These are phyloP conservation scores for Hypercompe scribonia DNA, from an alignment of 2,888 invertebrate species.

Conservation along the genomic window DNA sequence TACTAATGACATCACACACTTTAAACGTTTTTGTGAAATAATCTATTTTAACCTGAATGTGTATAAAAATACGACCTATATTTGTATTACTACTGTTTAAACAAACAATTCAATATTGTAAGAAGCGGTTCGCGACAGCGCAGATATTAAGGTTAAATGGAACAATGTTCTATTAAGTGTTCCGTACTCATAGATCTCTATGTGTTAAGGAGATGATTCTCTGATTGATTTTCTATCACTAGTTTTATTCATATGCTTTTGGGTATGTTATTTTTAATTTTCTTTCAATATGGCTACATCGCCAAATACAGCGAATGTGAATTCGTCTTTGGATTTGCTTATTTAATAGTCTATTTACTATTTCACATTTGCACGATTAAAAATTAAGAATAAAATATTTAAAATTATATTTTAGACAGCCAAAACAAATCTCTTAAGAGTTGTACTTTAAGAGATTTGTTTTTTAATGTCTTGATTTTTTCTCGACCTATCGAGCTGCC, in stretches of 20 bases:
- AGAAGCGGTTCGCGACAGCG: conserved; percentile 34
- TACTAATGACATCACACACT: conserved; percentile 38
- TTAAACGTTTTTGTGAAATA: conserved; percentile 10
- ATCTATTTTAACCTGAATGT: neutral
- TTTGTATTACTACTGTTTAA: conserved; percentile 2
- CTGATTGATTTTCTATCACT: neutral
- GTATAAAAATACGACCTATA: neutral
- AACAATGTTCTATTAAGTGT: conserved; percentile 53
- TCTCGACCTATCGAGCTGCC: too few relatives aligned
- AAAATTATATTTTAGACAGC: too few relatives aligned
- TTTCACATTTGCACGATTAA: too few relatives aligned
- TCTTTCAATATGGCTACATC: too few relatives aligned
- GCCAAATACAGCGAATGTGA: too few relatives aligned
- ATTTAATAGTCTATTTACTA: too few relatives aligned
- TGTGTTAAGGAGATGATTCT: conserved; percentile 56
- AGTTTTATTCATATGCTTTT: neutral
- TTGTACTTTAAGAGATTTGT: too few relatives aligned
- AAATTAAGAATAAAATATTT: too few relatives aligned
- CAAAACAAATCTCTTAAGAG: too few relatives aligned
- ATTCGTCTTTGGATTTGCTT: too few relatives aligned
- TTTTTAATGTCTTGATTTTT: too few relatives aligned
- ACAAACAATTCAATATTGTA: conserved; percentile 40
- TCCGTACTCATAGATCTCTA: conserved; percentile 46
- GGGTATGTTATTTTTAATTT: too few relatives aligned
- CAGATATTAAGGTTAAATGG: conserved; percentile 66